Base-by-base conservation (phyloP, 2,888 invertebrate species). In the Brachyopa scutellaris region DNA sequence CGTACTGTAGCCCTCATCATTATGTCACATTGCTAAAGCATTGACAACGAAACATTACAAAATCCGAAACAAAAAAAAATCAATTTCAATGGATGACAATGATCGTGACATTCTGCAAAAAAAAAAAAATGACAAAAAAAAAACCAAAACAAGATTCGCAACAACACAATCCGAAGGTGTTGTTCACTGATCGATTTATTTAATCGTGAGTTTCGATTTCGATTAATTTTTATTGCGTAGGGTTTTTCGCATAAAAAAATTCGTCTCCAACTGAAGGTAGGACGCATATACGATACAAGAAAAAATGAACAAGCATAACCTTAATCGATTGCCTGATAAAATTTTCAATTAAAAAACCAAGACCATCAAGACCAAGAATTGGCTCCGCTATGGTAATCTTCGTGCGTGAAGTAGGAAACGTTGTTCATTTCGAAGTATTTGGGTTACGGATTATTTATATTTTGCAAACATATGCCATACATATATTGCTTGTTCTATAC, bases 281-380 rank as follows among this genome's bases (percentile, higher is more conserved):
- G 73, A 61, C 73, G 76, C 26, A 15, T 31, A 11, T 17, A 29
- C 2, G 4, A 15, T 31, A n/a, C 5, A 17, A 26, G n/a, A 49
- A 17, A 45, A 23, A 38, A 23, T 42, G 57, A 70, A 64, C 70
- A 70, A 69, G 62, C 70, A 49, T 57, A 70, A 64, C 80, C 80
- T 80, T 80, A 80, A 76, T 69, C 76, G 80, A 74, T 74, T 61
- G 57, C 69, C 69, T 76, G 80, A 76, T 80, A 31, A 64, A 80
- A 74, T 70, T 80, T 69, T 80, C 33, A 74, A 80, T 70, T 64
- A 62, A 69, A 69, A 26, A 13, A n/a, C 19, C 29, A 49, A 49
- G 31, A 29, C 61, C 13, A 6, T 3, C 7, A 8, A 23, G 11
- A 19, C 7, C 8, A 38, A 7, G 57, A 33, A n/a, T 61, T 33